A percentile compares a stretch with the other conserved stretches of the same genome.
phyloP scores from a whole-genome alignment of 2,797 vertebrate genomes.

The Synanceia verrucosa region DNA sequence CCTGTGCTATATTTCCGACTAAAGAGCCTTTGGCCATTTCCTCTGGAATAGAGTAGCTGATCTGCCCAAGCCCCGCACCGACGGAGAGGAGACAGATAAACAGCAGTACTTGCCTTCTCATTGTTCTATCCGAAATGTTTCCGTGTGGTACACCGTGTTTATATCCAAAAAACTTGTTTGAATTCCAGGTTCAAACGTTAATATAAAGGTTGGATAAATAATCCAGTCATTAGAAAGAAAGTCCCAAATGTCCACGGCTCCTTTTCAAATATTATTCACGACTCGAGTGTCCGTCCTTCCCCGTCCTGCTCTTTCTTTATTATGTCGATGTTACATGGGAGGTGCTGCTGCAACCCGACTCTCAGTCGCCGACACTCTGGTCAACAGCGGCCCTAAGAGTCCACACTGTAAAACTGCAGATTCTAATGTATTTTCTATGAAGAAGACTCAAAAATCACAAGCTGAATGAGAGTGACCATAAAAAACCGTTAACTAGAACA shows the following conservation, averaged over 20 bases:
- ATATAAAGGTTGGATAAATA: rapidly evolving
- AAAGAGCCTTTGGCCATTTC: constrained; percentile 83
- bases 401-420: constrained; percentile 23
- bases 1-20: constrained; percentile 68
- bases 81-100: constrained; percentile 75
- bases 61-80: constrained; percentile 69
- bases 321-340: constrained; percentile 21
- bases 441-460: background rate
- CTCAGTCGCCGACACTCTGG: background rate
- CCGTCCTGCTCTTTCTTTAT: constrained; percentile 14
- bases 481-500: too few relatives aligned
- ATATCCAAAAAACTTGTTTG: background rate
- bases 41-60: constrained; percentile 88
- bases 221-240: background rate
- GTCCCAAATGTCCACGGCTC: background rate
- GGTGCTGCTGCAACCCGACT: constrained; percentile 11
- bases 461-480: too few relatives aligned
- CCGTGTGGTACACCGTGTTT: background rate
- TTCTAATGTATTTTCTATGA: background rate
- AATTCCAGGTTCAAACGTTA: background rate
- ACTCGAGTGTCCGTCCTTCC: background rate
- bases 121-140: constrained; percentile 58
- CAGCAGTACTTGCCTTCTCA: constrained; percentile 78
- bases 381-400: constrained; percentile 46
- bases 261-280: background rate